Evolutionary conservation across 2,113 vertebrate species (phyloP), one percentile per base, ranked within the genome.

Genomic region (Engraulis encrasicolus): DNA sequence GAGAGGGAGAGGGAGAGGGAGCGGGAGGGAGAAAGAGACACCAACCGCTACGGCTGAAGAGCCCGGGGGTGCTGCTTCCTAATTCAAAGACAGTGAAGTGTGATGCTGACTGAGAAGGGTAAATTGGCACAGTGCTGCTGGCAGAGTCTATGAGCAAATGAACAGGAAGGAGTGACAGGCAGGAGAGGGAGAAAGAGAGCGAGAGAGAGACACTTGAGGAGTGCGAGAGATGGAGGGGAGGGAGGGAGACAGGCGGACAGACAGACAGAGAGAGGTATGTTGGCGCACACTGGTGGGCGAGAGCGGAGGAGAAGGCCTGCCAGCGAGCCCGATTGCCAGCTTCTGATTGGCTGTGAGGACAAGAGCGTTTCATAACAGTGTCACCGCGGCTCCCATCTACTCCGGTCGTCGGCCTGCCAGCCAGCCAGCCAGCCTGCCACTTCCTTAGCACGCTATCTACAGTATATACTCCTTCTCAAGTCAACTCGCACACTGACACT

Each of bases 351-450:
- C 66, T 45, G 50, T 48, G 50, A 83, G 45, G 36, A 12, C 61
- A 6, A 77, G 37, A 80, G 58, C 38, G 6, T 45, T 23, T 58
- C 38, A 78, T 34, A 38, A 78, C 61, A 20, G 82, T 85, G 82
- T 50, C 74, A 78, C 12, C 58, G 31, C 58, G 31, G 27, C 58
- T 66, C 58, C 27, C 58, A 66, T 66, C 58, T 66, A 66, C 31
- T 66, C n/a, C 23, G 31, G 23, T 31, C 27, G 27, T 31, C 5
- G 31, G 66, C 27, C 66, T 74, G 66, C 66, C n/a, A n/a, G n/a
- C n/a, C n/a, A n/a, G n/a, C n/a, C n/a, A n/a, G n/a, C n/a, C n/a
- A n/a, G n/a, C n/a, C n/a, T n/a, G n/a, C n/a, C n/a, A n/a, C n/a
- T 74, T 74, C 31, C 31, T 74, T 12, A 74, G 40, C n/a, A n/a